These are phyloP conservation scores for Iguana delicatissima DNA, from an alignment of 2,797 vertebrate species.

Conservation along the genomic window DNA sequence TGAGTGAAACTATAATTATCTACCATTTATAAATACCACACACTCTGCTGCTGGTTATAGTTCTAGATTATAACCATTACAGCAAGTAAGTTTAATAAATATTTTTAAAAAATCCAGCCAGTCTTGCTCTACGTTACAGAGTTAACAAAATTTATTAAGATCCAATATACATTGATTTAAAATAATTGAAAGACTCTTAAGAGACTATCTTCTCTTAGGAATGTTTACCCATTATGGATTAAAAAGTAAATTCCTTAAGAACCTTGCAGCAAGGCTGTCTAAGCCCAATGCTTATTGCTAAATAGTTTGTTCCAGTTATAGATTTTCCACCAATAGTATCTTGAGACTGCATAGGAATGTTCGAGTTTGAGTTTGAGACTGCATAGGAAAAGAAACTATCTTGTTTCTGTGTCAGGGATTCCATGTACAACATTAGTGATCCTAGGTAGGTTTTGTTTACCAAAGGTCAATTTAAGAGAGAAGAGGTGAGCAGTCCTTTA, in stretches of 20 bases:
- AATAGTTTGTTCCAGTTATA: not conserved
- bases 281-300: not conserved
- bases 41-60: not conserved
- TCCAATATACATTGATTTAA: not conserved
- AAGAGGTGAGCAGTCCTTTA: not conserved
- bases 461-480: not conserved
- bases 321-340: not conserved
- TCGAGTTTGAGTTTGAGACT: not conserved
- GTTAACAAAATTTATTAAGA: not conserved
- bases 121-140: not conserved
- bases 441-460: not conserved
- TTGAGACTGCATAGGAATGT: not conserved
- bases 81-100: not conserved
- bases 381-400: not conserved
- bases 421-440: not conserved
- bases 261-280: not conserved
- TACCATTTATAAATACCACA: not conserved
- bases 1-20: not conserved
- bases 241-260: not conserved
- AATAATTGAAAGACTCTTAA: not conserved
- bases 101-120: not conserved
- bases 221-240: not conserved
- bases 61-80: not conserved
- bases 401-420: constrained; percentile 10
- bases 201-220: not conserved